These are phyloP conservation scores for Carassius gibelio DNA, from an alignment of 2,113 vertebrate species.

Conservation along the genomic window DNA sequence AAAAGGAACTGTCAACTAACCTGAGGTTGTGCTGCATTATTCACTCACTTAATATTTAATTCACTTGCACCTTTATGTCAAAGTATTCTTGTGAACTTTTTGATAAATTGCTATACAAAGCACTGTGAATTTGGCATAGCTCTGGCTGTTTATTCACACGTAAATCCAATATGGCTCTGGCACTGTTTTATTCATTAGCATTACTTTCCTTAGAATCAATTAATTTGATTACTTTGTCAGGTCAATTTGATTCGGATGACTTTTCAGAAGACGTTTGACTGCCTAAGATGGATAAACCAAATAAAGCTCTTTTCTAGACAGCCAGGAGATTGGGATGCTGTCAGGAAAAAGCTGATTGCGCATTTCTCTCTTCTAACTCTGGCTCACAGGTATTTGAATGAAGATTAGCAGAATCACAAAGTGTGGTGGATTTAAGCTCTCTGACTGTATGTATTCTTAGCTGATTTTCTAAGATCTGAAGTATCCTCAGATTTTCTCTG, in stretches of 20 bases:
- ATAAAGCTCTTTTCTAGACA: neutral
- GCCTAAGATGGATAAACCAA: neutral
- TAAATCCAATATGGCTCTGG: neutral
- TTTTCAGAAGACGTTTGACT: neutral
- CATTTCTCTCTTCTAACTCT: neutral
- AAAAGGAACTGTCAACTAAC: conserved; percentile 5
- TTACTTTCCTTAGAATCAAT: neutral
- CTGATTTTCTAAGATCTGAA: conserved; percentile 12
- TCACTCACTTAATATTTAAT: conserved; percentile 44
- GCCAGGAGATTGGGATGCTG: neutral
- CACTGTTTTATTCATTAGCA: neutral
- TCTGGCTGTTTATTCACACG: neutral
- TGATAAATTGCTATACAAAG: neutral
- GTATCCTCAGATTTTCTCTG: conserved; percentile 10
- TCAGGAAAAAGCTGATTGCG: conserved; percentile 23
- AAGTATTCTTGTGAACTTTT: neutral
- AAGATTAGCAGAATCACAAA: conserved; percentile 5
- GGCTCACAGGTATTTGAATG: conserved; percentile 20
- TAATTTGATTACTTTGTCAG: conserved; percentile 7
- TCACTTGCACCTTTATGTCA: conserved; percentile 18
- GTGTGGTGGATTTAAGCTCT: conserved; percentile 13
- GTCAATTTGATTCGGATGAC: neutral
- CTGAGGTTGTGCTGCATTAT: conserved; percentile 35
- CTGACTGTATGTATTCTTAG: conserved; percentile 9
- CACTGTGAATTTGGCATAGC: neutral